Evolutionary conservation across 1,140 invertebrate species (phyloP).

Genomic region (Chrysoperla carnea): DNA sequence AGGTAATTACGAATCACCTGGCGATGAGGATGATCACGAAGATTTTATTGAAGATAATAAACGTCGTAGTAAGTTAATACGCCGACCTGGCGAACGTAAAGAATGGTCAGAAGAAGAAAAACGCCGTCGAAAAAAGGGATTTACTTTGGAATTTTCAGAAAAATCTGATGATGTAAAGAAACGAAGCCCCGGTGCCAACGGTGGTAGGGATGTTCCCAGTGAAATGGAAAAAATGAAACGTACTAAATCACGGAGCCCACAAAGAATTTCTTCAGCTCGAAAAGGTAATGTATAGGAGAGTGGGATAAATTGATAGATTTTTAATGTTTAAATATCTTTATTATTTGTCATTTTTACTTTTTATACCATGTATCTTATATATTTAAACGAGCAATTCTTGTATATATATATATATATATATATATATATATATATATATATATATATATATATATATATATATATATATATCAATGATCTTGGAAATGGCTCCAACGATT

Average conservation of each 20-base stretch:
- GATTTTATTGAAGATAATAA: conserved; percentile 24
- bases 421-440: too few species aligned
- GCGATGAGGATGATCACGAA: conserved; percentile 32
- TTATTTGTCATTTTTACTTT: too few species aligned
- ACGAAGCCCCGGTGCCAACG: conserved; percentile 18
- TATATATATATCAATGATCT: too few species aligned
- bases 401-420: too few species aligned
- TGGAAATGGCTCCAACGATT: too few species aligned
- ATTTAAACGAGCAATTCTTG: too few species aligned
- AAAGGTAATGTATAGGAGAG: too few species aligned
- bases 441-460: too few species aligned
- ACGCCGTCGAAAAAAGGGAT: conserved; percentile 41
- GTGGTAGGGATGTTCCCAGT: conserved; percentile 25
- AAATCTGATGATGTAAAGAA: conserved; percentile 32
- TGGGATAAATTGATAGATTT: too few species aligned
- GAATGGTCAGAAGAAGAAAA: conserved; percentile 45
- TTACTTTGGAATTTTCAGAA: conserved; percentile 46
- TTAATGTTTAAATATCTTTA: too few species aligned
- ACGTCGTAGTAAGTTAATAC: conserved; percentile 7
- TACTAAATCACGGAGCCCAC: conserved; percentile 34
- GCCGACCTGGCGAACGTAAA: conserved; percentile 5
- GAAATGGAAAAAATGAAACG: conserved; percentile 20
- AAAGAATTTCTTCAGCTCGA: conserved; percentile 6
- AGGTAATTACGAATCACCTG: conserved; percentile 60
- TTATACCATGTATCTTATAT: too few species aligned